phyloP scores from a whole-genome alignment of 2,888 invertebrate genomes.

The Dicycla oo region DNA sequence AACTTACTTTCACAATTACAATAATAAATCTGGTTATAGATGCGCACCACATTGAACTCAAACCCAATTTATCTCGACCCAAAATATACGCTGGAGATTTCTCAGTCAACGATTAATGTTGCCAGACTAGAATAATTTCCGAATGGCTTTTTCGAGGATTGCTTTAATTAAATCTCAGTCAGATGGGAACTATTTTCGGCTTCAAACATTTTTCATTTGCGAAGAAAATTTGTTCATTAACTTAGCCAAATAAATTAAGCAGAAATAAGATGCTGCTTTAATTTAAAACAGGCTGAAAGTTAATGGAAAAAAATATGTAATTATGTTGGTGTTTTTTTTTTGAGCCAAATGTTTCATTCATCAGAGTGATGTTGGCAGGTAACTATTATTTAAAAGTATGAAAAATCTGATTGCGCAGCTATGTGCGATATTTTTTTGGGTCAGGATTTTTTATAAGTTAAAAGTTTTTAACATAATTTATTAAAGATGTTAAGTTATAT shows the following conservation, averaged over 20 bases:
- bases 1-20: neutral
- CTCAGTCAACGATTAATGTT: conserved; percentile 14
- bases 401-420: neutral
- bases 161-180: conserved; percentile 50
- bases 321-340: neutral
- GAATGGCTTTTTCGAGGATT: conserved; percentile 21
- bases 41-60: neutral
- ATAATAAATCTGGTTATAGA: neutral
- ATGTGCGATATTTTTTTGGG: neutral
- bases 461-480: neutral
- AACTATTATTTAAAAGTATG: neutral
- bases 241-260: conserved; percentile 1
- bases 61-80: conserved; percentile 3
- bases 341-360: neutral
- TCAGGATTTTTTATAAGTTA: neutral
- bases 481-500: neutral
- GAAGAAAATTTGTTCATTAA: conserved; percentile 20
- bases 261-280: neutral
- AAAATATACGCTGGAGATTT: conserved; percentile 21
- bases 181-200: conserved; percentile 28
- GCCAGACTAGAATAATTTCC: conserved; percentile 39
- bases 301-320: neutral
- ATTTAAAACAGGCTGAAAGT: neutral
- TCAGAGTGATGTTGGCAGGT: neutral
- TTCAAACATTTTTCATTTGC: conserved; percentile 23